Base-by-base conservation (phyloP, 2,888 invertebrate species). In the Lasioglossum oenotherae region DNA sequence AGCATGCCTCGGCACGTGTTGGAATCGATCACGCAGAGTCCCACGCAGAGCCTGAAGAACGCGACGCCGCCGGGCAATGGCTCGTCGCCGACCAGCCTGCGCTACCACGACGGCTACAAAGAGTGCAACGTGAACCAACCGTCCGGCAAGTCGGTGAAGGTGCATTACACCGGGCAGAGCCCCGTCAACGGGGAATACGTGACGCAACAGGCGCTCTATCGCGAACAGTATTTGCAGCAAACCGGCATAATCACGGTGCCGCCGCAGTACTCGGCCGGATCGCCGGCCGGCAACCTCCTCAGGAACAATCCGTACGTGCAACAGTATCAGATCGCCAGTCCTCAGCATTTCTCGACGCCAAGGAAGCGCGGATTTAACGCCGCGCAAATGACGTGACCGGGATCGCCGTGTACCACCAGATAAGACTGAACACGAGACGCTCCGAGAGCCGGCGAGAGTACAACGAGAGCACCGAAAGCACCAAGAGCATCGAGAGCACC, bases 1-100 rank as follows among this genome's bases (percentile, higher is more conserved):
- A 93, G 89, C 74, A 94, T 95, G 94, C 94, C 94, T 4, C 88
- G 94, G 4, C 95, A 95, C 88, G 93, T 94, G 8, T 90, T 95
- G 75, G 95, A 95, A 84, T 93, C 94, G 5, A 95, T 95, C 82
- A 94, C 93, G 0, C 95, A 95, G 82, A 95, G 95, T 77, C 95
- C 95, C 4, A 95, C 95, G 0, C 94, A 94, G 84, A 93, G 93
- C 69, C 64, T 93, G 64, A 94, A 93, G 80, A 93, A 93, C 74
- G 76, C 91, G 8, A 92, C 94, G 1, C 91, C 93, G 31, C 92
- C 93, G 67, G 67, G 23, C 4, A 91, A 92, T 2, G 92, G 92
- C 41, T 87, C 91, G 16, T 92, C 93, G 35, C 93, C 94, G 10
- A 91, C 92, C 57, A 84, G 89, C n/a, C 38, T 90, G 31, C 93